These are phyloP conservation scores for Helicolenus hilgendorfi DNA, from an alignment of 2,797 vertebrate genomes.

Conservation along the genomic window DNA sequence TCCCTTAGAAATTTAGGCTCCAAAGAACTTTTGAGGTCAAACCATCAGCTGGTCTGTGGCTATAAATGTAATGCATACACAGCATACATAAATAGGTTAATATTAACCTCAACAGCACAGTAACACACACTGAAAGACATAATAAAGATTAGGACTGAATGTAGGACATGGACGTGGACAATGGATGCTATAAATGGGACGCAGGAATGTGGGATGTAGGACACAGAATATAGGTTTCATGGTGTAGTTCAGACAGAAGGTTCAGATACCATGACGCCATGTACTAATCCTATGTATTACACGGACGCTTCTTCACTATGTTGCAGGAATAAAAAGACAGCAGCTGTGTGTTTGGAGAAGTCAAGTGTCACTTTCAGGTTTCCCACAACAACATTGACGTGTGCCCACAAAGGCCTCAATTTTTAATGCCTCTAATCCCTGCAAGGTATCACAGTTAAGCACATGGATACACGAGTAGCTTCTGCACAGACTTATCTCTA, in stretches of 20 bases:
- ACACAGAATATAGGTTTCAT: neutral
- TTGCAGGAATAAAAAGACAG: neutral
- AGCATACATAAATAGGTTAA: neutral
- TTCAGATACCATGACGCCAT: neutral
- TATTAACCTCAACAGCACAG: neutral
- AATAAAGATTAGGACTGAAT: neutral
- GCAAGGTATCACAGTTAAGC: conserved; percentile 16
- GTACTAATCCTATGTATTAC: neutral
- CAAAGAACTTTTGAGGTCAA: neutral
- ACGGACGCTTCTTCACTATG: neutral
- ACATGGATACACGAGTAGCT: neutral
- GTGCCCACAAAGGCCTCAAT: conserved; percentile 39
- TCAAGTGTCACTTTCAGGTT: conserved; percentile 46
- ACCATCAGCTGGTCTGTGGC: neutral
- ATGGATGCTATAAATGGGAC: neutral
- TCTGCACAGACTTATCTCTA: neutral
- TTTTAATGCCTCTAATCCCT: conserved; percentile 36
- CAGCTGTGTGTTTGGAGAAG: neutral
- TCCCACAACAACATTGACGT: conserved; percentile 13
- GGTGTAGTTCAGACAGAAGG: neutral
- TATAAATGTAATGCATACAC: neutral
- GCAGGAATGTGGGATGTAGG: conserved; percentile 6
- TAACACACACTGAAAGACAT: neutral
- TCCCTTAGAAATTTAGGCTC: neutral
- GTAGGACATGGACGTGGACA: neutral